Base-by-base conservation (phyloP, 2,113 vertebrate genomes). In the Erythrolamprus reginae region DNA sequence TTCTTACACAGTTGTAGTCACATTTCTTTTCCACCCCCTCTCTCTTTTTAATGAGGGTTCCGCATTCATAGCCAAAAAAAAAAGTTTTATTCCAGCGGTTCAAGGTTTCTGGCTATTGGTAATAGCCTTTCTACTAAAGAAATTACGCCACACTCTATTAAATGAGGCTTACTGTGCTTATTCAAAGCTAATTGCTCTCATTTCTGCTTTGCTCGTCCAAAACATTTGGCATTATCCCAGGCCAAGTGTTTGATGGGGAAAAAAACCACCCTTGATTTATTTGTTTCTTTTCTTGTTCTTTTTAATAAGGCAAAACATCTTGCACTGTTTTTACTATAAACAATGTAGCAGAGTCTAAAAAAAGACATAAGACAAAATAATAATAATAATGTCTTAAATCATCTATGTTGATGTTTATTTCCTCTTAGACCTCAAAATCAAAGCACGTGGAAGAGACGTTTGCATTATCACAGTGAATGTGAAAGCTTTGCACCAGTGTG, bases 221-320 rank as follows among this genome's bases (percentile, higher is more conserved):
- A 98, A 97, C 96, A 95, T 92, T 93, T 97, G 96, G 97, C 95
- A 95, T 5, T 28, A 90, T 91, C 97, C 97, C 97, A 97, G 94
- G 90, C 89, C 95, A 96, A 94, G 95, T 92, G 83, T 88, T 51
- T 88, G 86, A 42, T 4, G n/a, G n/a, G n/a, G n/a, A 13, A 55
- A 82, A 82, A 28, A 24, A 2, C 1, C 1, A 12, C 0, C 88
- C 95, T 95, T 92, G 89, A 90, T 93, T 88, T 83, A 28, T 19
- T 84, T 84, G 83, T 47, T 77, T 38, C 70, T 33, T 87, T 58
- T 61, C 50, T 84, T 23, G 0, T 19, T 0, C 4, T 90, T 86
- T 77, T 77, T 50, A 55, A 47, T 47, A 87, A 82, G 91, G 70
- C 70, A 89, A 65, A 86, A 28, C n/a, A 93, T 92, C 92, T 95